These are phyloP conservation scores for Nylanderia fulva DNA, from an alignment of 1,140 invertebrate species.

Conservation along the genomic window DNA sequence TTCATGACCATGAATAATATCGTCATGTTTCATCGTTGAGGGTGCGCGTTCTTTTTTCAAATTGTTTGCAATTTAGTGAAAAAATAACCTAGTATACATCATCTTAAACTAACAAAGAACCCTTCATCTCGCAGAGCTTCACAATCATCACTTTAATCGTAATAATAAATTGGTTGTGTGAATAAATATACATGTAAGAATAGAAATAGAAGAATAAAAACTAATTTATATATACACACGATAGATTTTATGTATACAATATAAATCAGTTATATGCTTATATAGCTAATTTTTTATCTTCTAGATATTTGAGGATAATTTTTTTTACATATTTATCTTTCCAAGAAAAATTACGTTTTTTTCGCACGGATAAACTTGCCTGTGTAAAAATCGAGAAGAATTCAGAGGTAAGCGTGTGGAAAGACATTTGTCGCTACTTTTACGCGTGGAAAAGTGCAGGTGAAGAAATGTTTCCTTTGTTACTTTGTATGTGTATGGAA, in stretches of 20 bases:
- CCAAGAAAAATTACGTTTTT: neutral
- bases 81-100: neutral
- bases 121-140: neutral
- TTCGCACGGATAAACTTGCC: neutral
- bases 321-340: neutral
- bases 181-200: slow-evolving; percentile 17
- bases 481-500: neutral
- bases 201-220: too few species aligned
- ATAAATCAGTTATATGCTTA: too few species aligned
- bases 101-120: neutral
- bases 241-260: too few species aligned
- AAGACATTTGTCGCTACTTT: slow-evolving; percentile 36
- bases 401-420: slow-evolving; percentile 24
- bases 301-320: neutral
- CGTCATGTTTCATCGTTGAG: slow-evolving; percentile 15
- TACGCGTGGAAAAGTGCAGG: slow-evolving; percentile 14
- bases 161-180: neutral
- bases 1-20: slow-evolving; percentile 41
- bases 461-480: slow-evolving; percentile 33
- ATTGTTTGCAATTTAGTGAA: slow-evolving; percentile 20
- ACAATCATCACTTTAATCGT: neutral
- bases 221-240: neutral
- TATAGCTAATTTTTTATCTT: neutral
- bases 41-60: neutral
- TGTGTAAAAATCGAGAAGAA: slow-evolving; percentile 26